Percentiles rank a stretch among this genome's conserved stretches.
Evolutionary conservation across 2,797 vertebrate genomes (phyloP).

Genomic region (Squalus acanthias): DNA sequence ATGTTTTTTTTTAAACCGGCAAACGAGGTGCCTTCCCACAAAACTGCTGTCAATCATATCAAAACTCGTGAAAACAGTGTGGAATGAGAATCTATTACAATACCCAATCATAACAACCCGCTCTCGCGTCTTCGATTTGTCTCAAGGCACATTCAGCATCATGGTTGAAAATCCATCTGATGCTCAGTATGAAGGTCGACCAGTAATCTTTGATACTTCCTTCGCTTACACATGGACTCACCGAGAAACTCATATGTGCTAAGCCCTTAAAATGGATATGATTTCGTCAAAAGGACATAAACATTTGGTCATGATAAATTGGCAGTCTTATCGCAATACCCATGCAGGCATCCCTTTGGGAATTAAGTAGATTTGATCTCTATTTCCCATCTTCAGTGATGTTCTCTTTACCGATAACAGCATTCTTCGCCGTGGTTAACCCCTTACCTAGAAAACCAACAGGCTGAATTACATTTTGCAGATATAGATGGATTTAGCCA

Average conservation of each 20-base stretch:
- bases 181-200: background rate
- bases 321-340: background rate
- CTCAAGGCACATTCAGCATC: background rate
- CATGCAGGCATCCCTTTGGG: background rate
- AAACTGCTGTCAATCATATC: background rate
- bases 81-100: background rate
- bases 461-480: background rate
- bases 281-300: background rate
- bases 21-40: background rate
- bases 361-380: background rate
- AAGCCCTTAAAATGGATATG: background rate
- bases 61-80: background rate
- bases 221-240: background rate
- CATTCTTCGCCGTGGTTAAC: background rate
- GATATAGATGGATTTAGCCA: background rate
- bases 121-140: background rate
- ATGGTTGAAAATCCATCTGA: background rate
- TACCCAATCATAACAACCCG: background rate
- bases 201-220: background rate
- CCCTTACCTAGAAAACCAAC: background rate
- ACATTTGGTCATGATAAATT: constrained; percentile 5
- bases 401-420: background rate
- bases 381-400: background rate
- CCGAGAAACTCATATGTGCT: background rate
- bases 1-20: background rate